Base-by-base conservation (phyloP, 1,140 invertebrate species). In the Panagrolaimus sp. region DNA sequence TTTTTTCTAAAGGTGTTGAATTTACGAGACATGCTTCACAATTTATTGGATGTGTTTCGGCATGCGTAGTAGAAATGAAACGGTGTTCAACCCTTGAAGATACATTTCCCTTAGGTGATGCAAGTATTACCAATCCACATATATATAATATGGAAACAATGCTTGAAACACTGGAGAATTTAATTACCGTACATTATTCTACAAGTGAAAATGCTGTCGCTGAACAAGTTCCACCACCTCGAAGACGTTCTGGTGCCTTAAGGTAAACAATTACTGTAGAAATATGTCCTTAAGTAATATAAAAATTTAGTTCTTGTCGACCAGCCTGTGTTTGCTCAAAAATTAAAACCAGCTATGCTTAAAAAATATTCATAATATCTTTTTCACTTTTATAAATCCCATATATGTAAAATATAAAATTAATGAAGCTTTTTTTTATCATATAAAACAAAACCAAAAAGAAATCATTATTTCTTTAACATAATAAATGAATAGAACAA, bases 151-250 rank as follows among this genome's bases (percentile, higher is more conserved):
- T 82, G 31, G 79, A 83, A 65, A 63, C 67, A 9, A 81, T 81
- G 68, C 66, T 83, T 2, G 79, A 81, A 69, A 75, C 65, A n/a
- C 53, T 83, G 16, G 80, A 82, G 61, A 82, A 82, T 67, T 69
- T 83, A 44, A 82, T 82, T 53, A 82, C 80, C 1, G 80, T 82
- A 1, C 80, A 82, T 65, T 82, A 82, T 48, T 81, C 79, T 11
- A 81, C 79, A 1, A 80, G 73, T 63, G 82, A 82, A 68, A 66
- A 71, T 43, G 66, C 77, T 1, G 75, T 79, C 23, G 72, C 74
- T 8, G 72, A 73, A 31, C 82, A 80, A 68, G 78, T 83, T n/a
- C 62, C 72, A 31, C 79, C 80, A 2, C 72, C 72, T 42, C 67
- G 80, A 42, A 63, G 80, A 53, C 65, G 79, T 31, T 4, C 2